phyloP scores from a whole-genome alignment of 2,113 vertebrate species.

The Rhinoptilus africanus region DNA sequence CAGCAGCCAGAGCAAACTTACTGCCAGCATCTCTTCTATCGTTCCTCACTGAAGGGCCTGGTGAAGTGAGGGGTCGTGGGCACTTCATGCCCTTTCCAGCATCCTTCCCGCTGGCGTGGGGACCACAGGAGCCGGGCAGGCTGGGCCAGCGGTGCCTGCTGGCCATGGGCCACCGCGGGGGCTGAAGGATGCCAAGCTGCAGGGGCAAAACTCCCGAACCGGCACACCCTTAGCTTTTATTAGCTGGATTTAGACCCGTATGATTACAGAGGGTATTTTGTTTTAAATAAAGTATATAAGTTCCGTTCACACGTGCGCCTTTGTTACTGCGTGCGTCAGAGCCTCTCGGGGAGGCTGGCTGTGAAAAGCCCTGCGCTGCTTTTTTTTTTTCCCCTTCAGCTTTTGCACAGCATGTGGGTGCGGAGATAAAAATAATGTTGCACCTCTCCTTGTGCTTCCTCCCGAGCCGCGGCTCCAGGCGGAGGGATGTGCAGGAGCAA shows the following conservation, averaged over 20 bases:
- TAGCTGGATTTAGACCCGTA: background rate
- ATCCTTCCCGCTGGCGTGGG: accelerated
- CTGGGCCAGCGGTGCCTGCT: background rate
- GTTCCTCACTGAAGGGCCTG: accelerated
- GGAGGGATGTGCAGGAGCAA: background rate
- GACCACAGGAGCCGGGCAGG: accelerated
- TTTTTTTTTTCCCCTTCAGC: background rate
- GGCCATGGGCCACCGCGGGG: accelerated
- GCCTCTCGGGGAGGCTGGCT: background rate
- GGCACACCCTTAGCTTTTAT: background rate
- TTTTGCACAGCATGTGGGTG: constrained; percentile 21
- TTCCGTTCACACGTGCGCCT: constrained; percentile 18
- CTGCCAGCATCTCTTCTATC: background rate
- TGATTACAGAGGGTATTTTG: background rate
- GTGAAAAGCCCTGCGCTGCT: background rate
- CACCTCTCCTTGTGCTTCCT: constrained; percentile 16
- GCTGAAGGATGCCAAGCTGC: background rate
- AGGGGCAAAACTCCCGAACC: background rate
- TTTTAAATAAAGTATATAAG: background rate
- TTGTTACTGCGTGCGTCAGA: constrained; percentile 39
- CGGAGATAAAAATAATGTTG: constrained; percentile 29
- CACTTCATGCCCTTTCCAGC: background rate
- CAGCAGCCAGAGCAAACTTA: accelerated
- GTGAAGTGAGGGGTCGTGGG: background rate
- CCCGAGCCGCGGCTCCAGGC: background rate